Evolutionary conservation across 2,797 vertebrate species (phyloP), one percentile per base, ranked within the genome.

Genomic region (Acipenser transmontanus): DNA sequence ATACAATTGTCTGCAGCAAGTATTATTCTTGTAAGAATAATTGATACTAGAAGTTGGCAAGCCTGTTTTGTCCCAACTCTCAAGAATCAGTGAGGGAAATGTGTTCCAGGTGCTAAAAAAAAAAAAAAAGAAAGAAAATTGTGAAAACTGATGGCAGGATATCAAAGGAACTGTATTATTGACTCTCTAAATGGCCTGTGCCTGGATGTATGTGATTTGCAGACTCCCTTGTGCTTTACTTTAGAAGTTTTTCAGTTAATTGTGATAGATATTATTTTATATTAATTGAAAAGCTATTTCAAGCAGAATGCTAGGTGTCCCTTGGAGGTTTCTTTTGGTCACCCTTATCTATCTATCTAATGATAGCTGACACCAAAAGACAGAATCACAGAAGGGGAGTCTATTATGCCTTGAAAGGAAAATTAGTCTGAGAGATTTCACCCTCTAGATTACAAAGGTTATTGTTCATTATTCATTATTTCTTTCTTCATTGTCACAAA

Each of bases 261-360:
- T 81, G 68, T 77, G 78, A 76, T 82, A 76, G 34, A 81, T 83
- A 87, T 87, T 83, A 82, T 76, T 74, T 77, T 81, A 80, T 79
- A 76, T 83, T 85, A 85, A 85, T 88, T 85, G 85, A 81, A 81
- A 70, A 74, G 80, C 81, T 88, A 87, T 87, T 87, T 87, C 68
- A 65, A 78, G 77, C 76, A 72, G 70, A 65, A 73, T 73, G 77
- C 77, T 69, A 1, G 63, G 69, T 49, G 57, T 66, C 78, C 76
- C 78, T 71, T 70, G 69, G 84, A 77, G 79, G 84, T 73, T 70
- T 81, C 74, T 69, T 70, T 78, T 72, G 73, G 67, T 75, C 34
- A 56, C 70, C 64, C 61, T 81, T 77, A 78, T 76, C 77, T 73
- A 67, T 76, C 71, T 73, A 66, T 71, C 71, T 76, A 80, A 82